A percentile compares a stretch with the other conserved stretches of the same genome.
These are phyloP conservation scores for Eurystomus gularis DNA, from an alignment of 2,113 vertebrate genomes.

Conservation along the genomic window DNA sequence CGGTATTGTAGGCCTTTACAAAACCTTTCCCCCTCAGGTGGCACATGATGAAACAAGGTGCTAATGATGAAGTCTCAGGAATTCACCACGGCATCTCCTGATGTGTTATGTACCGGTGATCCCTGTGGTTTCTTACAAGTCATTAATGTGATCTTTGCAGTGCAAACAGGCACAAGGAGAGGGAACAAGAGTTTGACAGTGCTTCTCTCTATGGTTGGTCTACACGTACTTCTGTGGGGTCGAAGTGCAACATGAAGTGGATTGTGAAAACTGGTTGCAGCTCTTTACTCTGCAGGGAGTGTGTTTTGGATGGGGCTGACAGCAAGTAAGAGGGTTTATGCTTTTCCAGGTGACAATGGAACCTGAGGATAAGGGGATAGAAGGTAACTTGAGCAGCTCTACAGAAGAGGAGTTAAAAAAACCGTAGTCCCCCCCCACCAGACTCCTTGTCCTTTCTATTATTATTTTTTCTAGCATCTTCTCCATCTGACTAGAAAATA, in stretches of 20 bases:
- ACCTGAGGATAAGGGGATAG: not conserved
- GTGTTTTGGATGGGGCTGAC: not conserved
- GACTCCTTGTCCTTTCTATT: not conserved
- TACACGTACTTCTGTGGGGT: not conserved
- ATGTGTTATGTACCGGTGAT: not conserved
- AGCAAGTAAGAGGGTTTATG: not conserved
- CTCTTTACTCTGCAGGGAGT: not conserved
- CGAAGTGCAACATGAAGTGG: not conserved
- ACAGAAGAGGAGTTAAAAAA: not conserved
- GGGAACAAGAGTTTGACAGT: not conserved
- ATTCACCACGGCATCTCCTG: not conserved
- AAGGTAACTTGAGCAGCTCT: not conserved
- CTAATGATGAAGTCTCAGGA: not conserved
- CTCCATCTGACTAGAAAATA: slow-evolving; percentile 35
- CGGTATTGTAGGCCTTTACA: not conserved
- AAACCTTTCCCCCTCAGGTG: not conserved
- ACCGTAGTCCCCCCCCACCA: not conserved
- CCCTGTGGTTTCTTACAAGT: not conserved
- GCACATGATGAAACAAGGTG: not conserved
- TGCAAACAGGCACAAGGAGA: not conserved
- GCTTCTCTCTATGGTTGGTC: not conserved
- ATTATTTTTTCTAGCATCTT: not conserved
- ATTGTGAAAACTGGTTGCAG: not conserved
- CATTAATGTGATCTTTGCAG: not conserved
- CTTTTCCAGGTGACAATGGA: not conserved